phyloP scores from a whole-genome alignment of 2,888 invertebrate species.

The Galerucella pusilla region DNA sequence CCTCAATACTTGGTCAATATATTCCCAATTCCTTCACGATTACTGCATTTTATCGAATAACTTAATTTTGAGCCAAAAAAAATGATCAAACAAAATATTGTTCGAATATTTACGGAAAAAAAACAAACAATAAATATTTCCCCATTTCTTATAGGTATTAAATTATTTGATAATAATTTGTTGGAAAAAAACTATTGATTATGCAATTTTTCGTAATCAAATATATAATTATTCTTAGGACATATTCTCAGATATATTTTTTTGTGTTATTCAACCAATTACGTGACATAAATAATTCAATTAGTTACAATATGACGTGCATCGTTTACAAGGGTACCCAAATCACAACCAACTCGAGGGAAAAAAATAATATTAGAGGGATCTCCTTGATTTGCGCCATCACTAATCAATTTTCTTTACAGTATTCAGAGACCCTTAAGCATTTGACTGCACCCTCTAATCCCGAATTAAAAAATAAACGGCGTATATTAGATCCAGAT shows the following conservation, averaged over 20 bases:
- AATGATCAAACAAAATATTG: no score
- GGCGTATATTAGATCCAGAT: slow-evolving; percentile 48
- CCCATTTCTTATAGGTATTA: no score
- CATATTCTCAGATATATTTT: not conserved
- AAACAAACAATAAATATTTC: no score
- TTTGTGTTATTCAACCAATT: not conserved
- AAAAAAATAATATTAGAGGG: slow-evolving; percentile 22
- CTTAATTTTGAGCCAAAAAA: no score
- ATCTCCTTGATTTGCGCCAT: slow-evolving; percentile 19
- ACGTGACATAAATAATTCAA: not conserved
- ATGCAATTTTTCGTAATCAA: no score
- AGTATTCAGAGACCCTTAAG: slow-evolving; percentile 23
- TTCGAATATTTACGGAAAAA: no score
- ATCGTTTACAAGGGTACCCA: slow-evolving; percentile 5
- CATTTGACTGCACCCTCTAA: slow-evolving; percentile 30
- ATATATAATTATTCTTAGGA: no score
- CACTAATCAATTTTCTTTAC: slow-evolving; percentile 19
- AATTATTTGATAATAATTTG: no score
- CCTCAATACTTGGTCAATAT: no score
- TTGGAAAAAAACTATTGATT: no score
- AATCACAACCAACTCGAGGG: slow-evolving; percentile 13
- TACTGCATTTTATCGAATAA: no score
- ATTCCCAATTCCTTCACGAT: no score
- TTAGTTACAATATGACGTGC: slow-evolving; percentile 10
- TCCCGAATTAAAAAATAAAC: slow-evolving; percentile 52